A percentile compares a stretch with the other conserved stretches of the same genome.
These are phyloP conservation scores for Hylaea fasciaria DNA, from an alignment of 2,888 invertebrate genomes.

Conservation along the genomic window DNA sequence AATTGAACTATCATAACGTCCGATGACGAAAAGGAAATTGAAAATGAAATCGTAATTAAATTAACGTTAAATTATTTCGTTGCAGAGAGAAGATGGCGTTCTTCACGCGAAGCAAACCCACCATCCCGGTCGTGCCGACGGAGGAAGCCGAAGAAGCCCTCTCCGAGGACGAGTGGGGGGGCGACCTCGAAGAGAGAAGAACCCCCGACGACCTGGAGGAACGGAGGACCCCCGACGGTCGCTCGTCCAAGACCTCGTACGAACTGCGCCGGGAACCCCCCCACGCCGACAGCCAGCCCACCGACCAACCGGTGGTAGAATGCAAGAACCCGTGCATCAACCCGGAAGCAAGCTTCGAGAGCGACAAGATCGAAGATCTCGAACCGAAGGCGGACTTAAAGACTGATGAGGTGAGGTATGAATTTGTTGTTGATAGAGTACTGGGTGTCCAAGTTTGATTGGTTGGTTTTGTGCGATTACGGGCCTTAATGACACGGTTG, in stretches of 20 bases:
- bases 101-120: conserved; percentile 92
- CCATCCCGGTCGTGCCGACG: conserved; percentile 90
- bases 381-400: conserved; percentile 64
- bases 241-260: conserved; percentile 78
- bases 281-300: not conserved
- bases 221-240: conserved; percentile 75
- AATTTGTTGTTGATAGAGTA: conserved; percentile 93
- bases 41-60: too few relatives aligned
- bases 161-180: conserved; percentile 81
- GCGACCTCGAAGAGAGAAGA: conserved; percentile 71
- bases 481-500: too few relatives aligned
- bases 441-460: conserved; percentile 92
- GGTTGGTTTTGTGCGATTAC: not conserved
- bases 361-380: conserved; percentile 26
- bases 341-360: conserved; percentile 45
- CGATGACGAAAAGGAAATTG: too few relatives aligned
- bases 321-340: conserved; percentile 70
- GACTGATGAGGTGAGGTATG: conserved; percentile 87
- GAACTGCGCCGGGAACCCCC: conserved; percentile 51
- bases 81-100: conserved; percentile 98
- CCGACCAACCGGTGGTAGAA: conserved; percentile 57
- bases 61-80: conserved; percentile 39
- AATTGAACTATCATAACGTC: too few relatives aligned
- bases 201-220: conserved; percentile 77
- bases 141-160: conserved; percentile 80